Percentiles rank a stretch among this genome's conserved stretches.
phyloP scores from a whole-genome alignment of 2,888 invertebrate genomes.

The Vandiemenella viatica region DNA sequence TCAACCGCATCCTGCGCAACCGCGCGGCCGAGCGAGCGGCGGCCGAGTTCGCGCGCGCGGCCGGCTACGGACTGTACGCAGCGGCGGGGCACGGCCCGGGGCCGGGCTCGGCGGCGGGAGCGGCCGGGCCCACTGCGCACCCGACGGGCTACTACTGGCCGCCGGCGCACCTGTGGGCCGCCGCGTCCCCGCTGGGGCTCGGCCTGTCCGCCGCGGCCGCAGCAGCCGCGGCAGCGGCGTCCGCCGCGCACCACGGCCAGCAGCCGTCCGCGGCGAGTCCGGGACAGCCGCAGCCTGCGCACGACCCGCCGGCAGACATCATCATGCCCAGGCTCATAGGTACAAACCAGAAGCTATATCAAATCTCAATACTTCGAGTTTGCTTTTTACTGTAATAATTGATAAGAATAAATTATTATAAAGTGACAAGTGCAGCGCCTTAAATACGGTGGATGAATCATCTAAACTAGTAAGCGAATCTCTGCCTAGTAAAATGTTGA shows the following conservation, averaged over 20 bases:
- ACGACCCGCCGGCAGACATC: constrained; percentile 9
- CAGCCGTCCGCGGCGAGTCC: neutral
- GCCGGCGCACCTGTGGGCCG: constrained; percentile 15
- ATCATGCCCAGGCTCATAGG: constrained; percentile 21
- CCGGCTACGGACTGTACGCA: constrained; percentile 69
- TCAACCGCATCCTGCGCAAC: constrained; percentile 89
- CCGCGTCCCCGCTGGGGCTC: constrained; percentile 18
- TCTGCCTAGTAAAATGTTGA: no score
- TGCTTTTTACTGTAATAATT: no score
- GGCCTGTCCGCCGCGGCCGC: constrained; percentile 13
- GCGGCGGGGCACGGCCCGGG: no score
- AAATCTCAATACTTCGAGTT: no score
- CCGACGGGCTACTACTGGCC: constrained; percentile 31
- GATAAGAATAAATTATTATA: no score
- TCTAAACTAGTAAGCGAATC: no score
- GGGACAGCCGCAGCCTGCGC: neutral
- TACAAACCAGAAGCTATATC: no score
- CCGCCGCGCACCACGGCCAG: constrained; percentile 13
- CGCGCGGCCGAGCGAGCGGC: constrained; percentile 92
- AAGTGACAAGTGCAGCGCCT: no score
- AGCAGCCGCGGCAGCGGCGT: constrained; percentile 14
- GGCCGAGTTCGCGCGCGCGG: constrained; percentile 84
- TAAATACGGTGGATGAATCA: no score
- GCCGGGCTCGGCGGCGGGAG: constrained; percentile 51
- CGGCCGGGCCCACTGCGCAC: constrained; percentile 38